Conservation (phyloP, 2,888 invertebrate genomes). For the Acanthococcus lagerstroemiae region DNA sequence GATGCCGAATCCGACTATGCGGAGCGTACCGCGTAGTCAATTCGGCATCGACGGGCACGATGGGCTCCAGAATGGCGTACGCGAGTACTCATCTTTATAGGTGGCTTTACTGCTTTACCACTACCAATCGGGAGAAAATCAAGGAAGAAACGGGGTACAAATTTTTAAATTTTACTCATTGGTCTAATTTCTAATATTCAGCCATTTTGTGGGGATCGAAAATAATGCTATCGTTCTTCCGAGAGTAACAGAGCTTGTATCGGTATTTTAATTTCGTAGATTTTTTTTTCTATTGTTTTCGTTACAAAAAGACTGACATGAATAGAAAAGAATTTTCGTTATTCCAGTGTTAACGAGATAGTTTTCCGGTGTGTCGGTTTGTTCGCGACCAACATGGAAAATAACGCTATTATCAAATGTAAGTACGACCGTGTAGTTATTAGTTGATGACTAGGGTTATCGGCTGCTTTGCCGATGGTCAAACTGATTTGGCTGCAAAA, state of each 20-base stretch:
- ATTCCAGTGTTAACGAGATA: not conserved
- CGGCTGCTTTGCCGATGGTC: not conserved
- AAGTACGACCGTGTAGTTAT: not conserved
- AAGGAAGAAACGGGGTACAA: not conserved
- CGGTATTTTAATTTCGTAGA: not conserved
- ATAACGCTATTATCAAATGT: conserved; percentile 13
- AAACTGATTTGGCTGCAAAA: not conserved
- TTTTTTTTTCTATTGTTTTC: not conserved
- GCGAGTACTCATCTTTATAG: too few relatives aligned
- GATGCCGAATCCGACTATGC: too few relatives aligned
- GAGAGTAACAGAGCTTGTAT: not conserved
- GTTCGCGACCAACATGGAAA: conserved; percentile 3
- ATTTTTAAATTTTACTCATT: conserved; percentile 12
- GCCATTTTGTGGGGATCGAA: conserved; percentile 26
- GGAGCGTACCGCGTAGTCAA: too few relatives aligned
- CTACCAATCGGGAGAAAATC: conserved; percentile 1
- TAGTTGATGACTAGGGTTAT: not conserved
- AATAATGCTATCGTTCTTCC: not conserved
- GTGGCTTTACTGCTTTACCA: too few relatives aligned
- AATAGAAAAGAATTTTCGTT: not conserved
- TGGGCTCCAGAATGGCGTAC: too few relatives aligned
- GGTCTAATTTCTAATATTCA: not conserved
- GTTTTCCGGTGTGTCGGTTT: not conserved
- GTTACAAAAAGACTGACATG: not conserved
- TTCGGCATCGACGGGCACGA: too few relatives aligned